Conservation (phyloP, 2,888 invertebrate genomes). For the Trypoxylon attenuatum region DNA sequence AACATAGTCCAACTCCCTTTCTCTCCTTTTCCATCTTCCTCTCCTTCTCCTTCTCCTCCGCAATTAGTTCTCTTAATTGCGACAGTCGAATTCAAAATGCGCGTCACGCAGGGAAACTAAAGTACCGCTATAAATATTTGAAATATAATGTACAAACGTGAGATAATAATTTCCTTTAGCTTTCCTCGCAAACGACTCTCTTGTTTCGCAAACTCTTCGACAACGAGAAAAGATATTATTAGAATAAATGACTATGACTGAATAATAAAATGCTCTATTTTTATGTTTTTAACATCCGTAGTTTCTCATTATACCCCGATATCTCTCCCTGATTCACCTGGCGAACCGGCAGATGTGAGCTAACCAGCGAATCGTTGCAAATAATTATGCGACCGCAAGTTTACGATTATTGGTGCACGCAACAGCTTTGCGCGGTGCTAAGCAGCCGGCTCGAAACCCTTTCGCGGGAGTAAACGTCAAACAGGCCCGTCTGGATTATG, state of each 20-base stretch:
- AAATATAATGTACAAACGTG: constrained; percentile 51
- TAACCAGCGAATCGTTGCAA: no score
- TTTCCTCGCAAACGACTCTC: constrained; percentile 51
- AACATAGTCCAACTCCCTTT: no score
- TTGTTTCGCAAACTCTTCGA: constrained; percentile 39
- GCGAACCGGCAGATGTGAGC: not conserved
- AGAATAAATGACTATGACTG: constrained; percentile 56
- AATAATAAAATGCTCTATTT: constrained; percentile 66
- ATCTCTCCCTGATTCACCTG: not conserved
- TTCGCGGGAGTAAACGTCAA: no score
- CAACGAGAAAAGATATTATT: constrained; percentile 47
- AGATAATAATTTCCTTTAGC: constrained; percentile 38
- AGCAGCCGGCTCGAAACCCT: no score
- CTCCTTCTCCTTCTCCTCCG: not conserved
- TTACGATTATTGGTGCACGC: no score
- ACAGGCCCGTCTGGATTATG: no score
- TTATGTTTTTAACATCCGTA: constrained; percentile 53
- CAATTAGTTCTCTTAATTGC: constrained; percentile 19
- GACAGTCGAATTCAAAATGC: constrained; percentile 44
- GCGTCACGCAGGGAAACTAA: constrained; percentile 41
- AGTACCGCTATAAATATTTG: constrained; percentile 36
- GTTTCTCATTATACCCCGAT: constrained; percentile 17
- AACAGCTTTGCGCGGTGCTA: no score
- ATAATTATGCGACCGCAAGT: no score
- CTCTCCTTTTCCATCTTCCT: not conserved